Base-by-base conservation (phyloP, 2,888 invertebrate species). In the Oligia latruncula region DNA sequence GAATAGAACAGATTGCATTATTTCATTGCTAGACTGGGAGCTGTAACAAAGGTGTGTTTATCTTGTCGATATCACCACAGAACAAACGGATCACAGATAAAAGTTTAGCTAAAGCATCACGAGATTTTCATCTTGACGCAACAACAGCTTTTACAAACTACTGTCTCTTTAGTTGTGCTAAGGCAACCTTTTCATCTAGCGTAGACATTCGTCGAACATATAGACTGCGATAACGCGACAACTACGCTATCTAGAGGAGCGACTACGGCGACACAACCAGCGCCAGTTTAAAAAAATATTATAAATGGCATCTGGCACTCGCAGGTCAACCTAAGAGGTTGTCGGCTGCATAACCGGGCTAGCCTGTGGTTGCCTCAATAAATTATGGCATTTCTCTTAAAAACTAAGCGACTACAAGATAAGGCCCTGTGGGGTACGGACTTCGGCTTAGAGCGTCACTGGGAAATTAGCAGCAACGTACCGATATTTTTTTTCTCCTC, bases 1-100 rank as follows among this genome's bases (percentile, higher is more conserved):
- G 70, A 81, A 60, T 74, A 78, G 65, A 82, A 66, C 43, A 64
- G 40, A 78, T 71, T 46, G 40, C 23, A 67, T 82, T 70, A 71
- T 68, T 65, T 68, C 15, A 35, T 23, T 35, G n/a, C 40, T 60
- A 55, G 23, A 23, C 60, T 55, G n/a, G 29, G 15, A 29, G 23
- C 23, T 66, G 40, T 64, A 68, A 62, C 60, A 67, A 67, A 55
- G 17, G 17, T 15, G 60, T 60, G 29, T 40, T 35, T 52, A 46
- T 35, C 43, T 77, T 40, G 46, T 46, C 5, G 62, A n/a, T 81
- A 72, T 35, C 52, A 43, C 13, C 52, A 62, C 40, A 43, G 20
- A 43, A 71, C 9, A 62, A 46, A 40, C 9, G 29, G 46, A 43
- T 68, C 29, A 71, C 23, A 55, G 23, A 20, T 43, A 11, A 46